Evolutionary conservation across 2,888 invertebrate species (phyloP).

Genomic region (Campoplex capitator): DNA sequence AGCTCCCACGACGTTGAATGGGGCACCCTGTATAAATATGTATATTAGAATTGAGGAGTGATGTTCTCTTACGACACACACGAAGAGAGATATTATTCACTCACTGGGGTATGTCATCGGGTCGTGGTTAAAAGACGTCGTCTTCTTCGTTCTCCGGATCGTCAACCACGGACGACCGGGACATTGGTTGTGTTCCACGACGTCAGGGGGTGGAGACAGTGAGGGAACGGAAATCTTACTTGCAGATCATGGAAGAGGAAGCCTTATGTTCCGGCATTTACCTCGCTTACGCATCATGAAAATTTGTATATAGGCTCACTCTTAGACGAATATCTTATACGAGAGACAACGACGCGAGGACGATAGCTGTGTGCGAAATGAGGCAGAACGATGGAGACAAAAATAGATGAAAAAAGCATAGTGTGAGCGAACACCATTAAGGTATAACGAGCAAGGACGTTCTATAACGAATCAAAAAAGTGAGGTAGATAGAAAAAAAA

Average conservation of each 20-base stretch:
- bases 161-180: constrained; percentile 42
- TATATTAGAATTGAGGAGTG: not conserved
- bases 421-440: constrained; percentile 61
- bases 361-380: constrained; percentile 40
- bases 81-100: constrained; percentile 50
- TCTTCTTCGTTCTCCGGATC: constrained; percentile 49
- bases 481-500: not conserved
- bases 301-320: constrained; percentile 64
- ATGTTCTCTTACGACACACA: constrained; percentile 30
- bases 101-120: constrained; percentile 43
- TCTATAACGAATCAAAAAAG: constrained; percentile 60
- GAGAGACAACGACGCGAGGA: constrained; percentile 12
- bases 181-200: constrained; percentile 51
- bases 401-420: constrained; percentile 32
- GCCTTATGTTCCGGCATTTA: constrained; percentile 69
- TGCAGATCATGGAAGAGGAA: constrained; percentile 66
- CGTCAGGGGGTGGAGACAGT: constrained; percentile 37
- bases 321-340: constrained; percentile 27
- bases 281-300: constrained; percentile 70
- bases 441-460: constrained; percentile 64
- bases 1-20: not conserved
- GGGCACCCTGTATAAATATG: not conserved
- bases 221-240: constrained; percentile 66
- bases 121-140: constrained; percentile 43
- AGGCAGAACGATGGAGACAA: constrained; percentile 38